These are phyloP conservation scores for Leptopilina clavipes DNA, from an alignment of 1,140 invertebrate genomes.

Conservation along the genomic window DNA sequence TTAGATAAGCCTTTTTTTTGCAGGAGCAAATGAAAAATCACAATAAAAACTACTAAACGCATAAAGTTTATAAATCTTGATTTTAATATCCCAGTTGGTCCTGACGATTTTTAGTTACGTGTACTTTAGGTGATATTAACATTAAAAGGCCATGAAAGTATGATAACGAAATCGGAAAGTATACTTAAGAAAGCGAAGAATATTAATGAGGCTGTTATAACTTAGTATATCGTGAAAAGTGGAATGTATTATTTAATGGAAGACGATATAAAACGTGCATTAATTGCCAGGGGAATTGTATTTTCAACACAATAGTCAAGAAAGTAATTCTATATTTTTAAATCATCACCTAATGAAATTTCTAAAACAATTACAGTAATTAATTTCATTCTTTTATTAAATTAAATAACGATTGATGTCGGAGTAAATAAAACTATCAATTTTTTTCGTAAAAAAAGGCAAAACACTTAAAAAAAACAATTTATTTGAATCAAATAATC, in stretches of 20 bases:
- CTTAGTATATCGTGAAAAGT: conserved; percentile 16
- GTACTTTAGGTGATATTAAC: conserved; percentile 25
- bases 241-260: neutral
- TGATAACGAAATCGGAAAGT: conserved; percentile 29
- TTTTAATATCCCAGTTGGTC: conserved; percentile 1
- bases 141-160: conserved; percentile 33
- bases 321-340: neutral
- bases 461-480: no score
- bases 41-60: neutral
- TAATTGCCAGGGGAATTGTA: neutral
- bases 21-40: neutral
- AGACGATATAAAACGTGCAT: neutral
- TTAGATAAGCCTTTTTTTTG: neutral
- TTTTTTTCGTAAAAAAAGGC: no score
- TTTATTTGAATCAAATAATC: no score
- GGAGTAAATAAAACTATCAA: no score
- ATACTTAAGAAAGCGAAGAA: conserved; percentile 33
- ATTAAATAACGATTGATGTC: no score
- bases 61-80: conserved; percentile 19
- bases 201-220: conserved; percentile 33
- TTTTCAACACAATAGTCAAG: neutral
- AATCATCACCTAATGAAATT: neutral
- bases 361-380: no score
- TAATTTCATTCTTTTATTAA: no score
- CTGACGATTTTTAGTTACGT: neutral